Conservation (phyloP, 1,140 invertebrate species). For the Drosophila asahinai region DNA sequence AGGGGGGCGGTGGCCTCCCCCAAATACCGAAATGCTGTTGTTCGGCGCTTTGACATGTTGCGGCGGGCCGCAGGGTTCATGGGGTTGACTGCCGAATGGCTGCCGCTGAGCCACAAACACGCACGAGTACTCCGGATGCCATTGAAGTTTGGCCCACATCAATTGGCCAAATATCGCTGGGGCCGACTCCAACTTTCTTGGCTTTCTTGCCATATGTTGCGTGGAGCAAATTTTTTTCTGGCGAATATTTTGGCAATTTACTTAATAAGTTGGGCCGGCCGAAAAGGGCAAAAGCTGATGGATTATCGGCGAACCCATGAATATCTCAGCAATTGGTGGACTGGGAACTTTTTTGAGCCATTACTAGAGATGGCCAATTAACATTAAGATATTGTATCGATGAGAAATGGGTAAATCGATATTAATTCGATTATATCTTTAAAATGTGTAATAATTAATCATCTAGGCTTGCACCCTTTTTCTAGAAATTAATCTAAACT, state of each 20-base stretch:
- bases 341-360: not conserved
- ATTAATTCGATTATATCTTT: not conserved
- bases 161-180: constrained; percentile 65
- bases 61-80: constrained; percentile 30
- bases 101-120: constrained; percentile 66
- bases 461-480: too few relatives aligned
- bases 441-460: not conserved
- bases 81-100: constrained; percentile 44
- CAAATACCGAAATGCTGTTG: constrained; percentile 12
- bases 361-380: not conserved
- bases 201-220: constrained; percentile 16
- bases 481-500: too few relatives aligned
- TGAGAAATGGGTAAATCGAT: accelerated
- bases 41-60: constrained; percentile 66
- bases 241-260: constrained; percentile 47
- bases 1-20: constrained; percentile 18
- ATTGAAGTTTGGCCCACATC: constrained; percentile 60
- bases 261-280: constrained; percentile 33
- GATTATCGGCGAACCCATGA: constrained; percentile 5
- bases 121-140: constrained; percentile 46
- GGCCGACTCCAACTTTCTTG: constrained; percentile 42
- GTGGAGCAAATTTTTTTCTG: constrained; percentile 23
- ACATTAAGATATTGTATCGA: not conserved
- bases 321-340: not conserved
- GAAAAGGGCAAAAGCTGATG: constrained; percentile 1